A percentile compares a stretch with the other conserved stretches of the same genome.
Conservation (phyloP, 92 coral and sea anemone genomes). For the Galaxea fascicularis region DNA sequence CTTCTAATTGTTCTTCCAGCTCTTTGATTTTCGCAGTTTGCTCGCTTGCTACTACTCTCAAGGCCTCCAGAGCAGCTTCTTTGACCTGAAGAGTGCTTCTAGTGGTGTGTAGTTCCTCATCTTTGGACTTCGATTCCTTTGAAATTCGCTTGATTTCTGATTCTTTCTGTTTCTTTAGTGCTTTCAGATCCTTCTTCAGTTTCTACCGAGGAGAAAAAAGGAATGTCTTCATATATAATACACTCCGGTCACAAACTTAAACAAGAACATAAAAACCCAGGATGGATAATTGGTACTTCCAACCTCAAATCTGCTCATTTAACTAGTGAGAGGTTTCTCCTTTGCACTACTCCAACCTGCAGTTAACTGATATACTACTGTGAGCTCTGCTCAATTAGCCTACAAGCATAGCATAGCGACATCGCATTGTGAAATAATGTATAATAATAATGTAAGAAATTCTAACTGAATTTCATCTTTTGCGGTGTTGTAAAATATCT, state of each 20-base stretch:
- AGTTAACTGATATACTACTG: no score
- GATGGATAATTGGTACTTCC: no score
- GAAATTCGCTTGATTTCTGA: conserved; percentile 72
- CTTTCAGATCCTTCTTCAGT: conserved; percentile 74
- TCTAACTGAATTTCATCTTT: no score
- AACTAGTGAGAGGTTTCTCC: no score
- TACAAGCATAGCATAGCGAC: no score
- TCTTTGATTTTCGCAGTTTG: conserved; percentile 53
- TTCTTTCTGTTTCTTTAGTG: conserved; percentile 81
- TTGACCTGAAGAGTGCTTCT: conserved; percentile 39
- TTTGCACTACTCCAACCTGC: no score
- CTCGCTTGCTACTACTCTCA: conserved; percentile 39
- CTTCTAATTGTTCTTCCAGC: conserved; percentile 50
- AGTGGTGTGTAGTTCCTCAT: conserved; percentile 56
- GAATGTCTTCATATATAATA: background rate
- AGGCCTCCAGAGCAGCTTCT: conserved; percentile 65
- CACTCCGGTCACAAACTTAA: no score
- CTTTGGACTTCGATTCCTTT: conserved; percentile 76
- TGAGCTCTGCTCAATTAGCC: no score
- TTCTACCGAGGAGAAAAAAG: conserved; percentile 48
- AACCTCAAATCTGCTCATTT: no score
- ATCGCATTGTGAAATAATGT: no score
- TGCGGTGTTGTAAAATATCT: no score
- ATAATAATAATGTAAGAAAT: no score
- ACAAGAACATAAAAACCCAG: background rate